Evolutionary conservation across 1,140 invertebrate species (phyloP).

Genomic region (Arctopsyche grandis): DNA sequence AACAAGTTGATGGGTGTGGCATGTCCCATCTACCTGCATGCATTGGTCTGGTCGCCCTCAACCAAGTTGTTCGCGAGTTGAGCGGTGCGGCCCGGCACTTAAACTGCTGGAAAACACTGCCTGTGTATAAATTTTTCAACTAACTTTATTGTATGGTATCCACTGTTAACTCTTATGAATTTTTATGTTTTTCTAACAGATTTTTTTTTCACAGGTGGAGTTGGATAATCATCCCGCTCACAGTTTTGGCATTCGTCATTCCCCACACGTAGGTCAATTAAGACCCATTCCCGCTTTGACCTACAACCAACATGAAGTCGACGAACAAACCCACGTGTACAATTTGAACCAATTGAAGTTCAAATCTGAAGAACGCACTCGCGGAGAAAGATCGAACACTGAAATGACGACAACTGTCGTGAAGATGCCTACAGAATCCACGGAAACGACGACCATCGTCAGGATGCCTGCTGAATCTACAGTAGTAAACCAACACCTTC

Average conservation of each 20-base stretch:
- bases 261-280: constrained; percentile 78
- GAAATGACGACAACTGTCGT: not conserved
- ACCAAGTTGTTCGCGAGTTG: no score
- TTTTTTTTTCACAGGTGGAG: not conserved
- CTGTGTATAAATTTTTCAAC: no score
- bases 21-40: no score
- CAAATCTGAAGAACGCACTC: not conserved
- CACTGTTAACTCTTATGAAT: no score
- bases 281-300: constrained; percentile 42
- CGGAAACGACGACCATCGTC: not conserved
- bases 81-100: no score
- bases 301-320: constrained; percentile 31
- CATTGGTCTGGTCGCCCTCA: no score
- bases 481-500: not conserved
- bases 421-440: not conserved
- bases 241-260: constrained; percentile 90
- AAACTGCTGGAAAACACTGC: no score
- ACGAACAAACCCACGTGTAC: constrained; percentile 16
- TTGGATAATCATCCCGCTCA: constrained; percentile 67
- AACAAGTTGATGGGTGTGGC: no score
- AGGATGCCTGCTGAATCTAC: not conserved
- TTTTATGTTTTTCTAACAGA: not conserved
- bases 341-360: not conserved
- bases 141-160: no score
- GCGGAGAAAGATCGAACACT: not conserved